phyloP scores from a whole-genome alignment of 2,797 vertebrate species.

The Eutrigla gurnardus region DNA sequence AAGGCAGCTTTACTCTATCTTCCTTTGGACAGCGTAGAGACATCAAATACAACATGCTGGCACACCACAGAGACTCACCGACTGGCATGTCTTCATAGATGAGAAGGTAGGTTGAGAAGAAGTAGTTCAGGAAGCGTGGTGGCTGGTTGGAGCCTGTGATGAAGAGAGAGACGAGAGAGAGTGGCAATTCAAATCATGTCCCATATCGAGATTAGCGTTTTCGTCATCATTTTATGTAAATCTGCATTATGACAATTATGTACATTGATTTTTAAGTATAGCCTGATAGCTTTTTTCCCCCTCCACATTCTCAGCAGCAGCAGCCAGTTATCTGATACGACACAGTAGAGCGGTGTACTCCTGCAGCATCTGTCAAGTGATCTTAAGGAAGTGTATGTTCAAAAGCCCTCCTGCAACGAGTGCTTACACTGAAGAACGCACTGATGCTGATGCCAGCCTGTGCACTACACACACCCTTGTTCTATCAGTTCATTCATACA shows the following conservation, averaged over 20 bases:
- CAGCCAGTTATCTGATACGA: not conserved
- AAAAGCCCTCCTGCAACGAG: not conserved
- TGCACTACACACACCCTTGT: not conserved
- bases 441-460: not conserved
- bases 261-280: not conserved
- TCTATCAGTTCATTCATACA: slow-evolving; percentile 1
- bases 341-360: not conserved
- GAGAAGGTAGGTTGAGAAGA: slow-evolving; percentile 85
- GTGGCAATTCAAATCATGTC: not conserved
- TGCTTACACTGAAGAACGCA: not conserved
- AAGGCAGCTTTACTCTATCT: slow-evolving; percentile 31
- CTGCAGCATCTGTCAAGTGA: not conserved
- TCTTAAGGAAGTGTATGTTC: not conserved
- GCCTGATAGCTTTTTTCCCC: too few relatives aligned
- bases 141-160: slow-evolving; percentile 82
- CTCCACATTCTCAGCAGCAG: slow-evolving; percentile 4
- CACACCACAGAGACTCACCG: slow-evolving; percentile 76
- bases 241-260: not conserved
- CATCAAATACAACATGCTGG: slow-evolving; percentile 12
- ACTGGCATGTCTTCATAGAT: slow-evolving; percentile 86
- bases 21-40: slow-evolving; percentile 26
- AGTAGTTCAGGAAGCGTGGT: slow-evolving; percentile 85
- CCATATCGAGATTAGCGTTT: not conserved
- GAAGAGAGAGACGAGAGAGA: slow-evolving; percentile 20
- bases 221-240: not conserved